Conservation (phyloP, 2,113 vertebrate species). For the Rhipidura dahli region DNA sequence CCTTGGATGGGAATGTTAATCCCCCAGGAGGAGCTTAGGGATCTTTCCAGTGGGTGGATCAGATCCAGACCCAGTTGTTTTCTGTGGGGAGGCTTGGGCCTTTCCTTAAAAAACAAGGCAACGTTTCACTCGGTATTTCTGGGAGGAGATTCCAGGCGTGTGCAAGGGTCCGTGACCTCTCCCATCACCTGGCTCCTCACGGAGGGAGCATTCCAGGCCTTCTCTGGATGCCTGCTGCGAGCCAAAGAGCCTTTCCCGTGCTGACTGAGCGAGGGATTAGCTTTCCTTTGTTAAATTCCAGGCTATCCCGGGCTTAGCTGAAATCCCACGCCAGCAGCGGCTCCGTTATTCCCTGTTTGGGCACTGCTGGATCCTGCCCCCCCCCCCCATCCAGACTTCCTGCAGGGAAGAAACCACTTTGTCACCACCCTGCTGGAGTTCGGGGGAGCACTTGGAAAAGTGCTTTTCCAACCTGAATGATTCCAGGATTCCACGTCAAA, state of each 20-base stretch:
- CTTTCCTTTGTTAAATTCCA: neutral
- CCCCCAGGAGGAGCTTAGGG: rapidly evolving
- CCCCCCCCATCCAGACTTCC: neutral
- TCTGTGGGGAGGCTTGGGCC: rapidly evolving
- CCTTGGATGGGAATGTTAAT: neutral
- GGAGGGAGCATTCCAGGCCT: neutral
- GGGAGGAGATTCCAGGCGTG: rapidly evolving
- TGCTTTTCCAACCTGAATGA: neutral
- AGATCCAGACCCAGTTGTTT: neutral
- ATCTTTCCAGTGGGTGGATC: neutral
- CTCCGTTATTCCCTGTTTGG: neutral
- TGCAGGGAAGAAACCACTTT: neutral
- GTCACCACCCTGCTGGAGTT: no score
- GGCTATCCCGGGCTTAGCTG: neutral
- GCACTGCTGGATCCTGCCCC: neutral
- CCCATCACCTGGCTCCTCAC: rapidly evolving
- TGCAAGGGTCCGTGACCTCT: neutral
- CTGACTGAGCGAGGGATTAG: neutral
- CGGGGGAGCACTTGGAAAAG: neutral
- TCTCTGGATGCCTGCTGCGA: neutral
- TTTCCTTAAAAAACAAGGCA: neutral
- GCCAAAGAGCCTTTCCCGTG: neutral
- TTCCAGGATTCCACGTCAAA: neutral
- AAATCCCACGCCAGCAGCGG: neutral
- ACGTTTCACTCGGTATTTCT: rapidly evolving